Percentiles rank a stretch among this genome's conserved stretches.
Conservation (phyloP, 2,888 invertebrate genomes). For the Metallyticus violacea region DNA sequence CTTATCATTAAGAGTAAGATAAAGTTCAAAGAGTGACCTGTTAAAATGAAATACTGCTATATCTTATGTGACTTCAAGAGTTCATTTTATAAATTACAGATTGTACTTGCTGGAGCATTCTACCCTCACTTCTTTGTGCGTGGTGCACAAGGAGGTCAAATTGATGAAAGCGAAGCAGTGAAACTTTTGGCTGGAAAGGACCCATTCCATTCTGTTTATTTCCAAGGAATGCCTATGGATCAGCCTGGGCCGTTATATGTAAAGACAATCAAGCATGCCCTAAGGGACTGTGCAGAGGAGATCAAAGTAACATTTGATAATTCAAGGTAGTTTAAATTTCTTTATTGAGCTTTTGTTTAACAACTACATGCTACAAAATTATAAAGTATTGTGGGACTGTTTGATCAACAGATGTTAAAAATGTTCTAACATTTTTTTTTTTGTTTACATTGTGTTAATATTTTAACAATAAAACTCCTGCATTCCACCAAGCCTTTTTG, state of each 20-base stretch:
- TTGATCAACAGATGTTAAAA: too few species aligned
- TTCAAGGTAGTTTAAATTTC: slow-evolving; percentile 48
- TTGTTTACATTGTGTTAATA: too few species aligned
- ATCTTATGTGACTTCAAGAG: too few species aligned
- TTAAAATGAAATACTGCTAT: too few species aligned
- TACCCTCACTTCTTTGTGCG: slow-evolving; percentile 88
- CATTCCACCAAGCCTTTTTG: too few species aligned
- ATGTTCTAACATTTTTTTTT: too few species aligned
- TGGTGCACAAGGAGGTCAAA: slow-evolving; percentile 50
- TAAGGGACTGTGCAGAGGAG: slow-evolving; percentile 52
- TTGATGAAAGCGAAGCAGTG: slow-evolving; percentile 64
- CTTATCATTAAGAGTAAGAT: too few species aligned
- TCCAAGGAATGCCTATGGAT: slow-evolving; percentile 51
- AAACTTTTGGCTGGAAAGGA: slow-evolving; percentile 68
- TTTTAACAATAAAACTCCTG: too few species aligned
- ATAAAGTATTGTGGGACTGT: not conserved
- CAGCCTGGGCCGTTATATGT: slow-evolving; percentile 72
- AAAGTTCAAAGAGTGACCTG: too few species aligned
- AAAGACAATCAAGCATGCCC: slow-evolving; percentile 58
- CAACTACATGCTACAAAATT: not conserved
- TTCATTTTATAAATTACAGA: slow-evolving; percentile 46
- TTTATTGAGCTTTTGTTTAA: not conserved
- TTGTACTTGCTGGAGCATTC: slow-evolving; percentile 82
- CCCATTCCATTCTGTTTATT: slow-evolving; percentile 71
- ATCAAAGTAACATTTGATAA: slow-evolving; percentile 53